Evolutionary conservation across 2,888 invertebrate species (phyloP).

Genomic region (Rosalia funebris): DNA sequence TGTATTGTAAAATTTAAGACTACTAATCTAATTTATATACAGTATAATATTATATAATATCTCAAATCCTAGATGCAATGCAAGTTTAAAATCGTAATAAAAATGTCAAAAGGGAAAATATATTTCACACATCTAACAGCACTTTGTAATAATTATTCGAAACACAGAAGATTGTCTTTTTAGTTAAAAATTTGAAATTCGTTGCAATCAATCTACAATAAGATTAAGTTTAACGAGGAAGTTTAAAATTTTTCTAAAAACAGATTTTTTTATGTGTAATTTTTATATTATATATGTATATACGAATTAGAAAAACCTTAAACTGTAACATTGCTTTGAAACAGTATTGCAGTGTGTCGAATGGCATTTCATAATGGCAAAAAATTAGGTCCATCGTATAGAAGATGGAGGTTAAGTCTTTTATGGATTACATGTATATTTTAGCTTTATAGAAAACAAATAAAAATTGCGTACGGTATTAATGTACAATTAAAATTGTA

Average conservation of each 20-base stretch:
- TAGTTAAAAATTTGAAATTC: slow-evolving; percentile 51
- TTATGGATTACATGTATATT: no score
- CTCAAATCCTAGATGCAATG: slow-evolving; percentile 63
- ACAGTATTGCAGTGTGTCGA: slow-evolving; percentile 19
- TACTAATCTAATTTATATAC: slow-evolving; percentile 32
- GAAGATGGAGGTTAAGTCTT: no score
- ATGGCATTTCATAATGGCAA: neutral
- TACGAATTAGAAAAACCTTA: slow-evolving; percentile 9
- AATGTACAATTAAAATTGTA: no score
- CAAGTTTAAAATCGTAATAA: slow-evolving; percentile 55
- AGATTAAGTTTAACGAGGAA: slow-evolving; percentile 4
- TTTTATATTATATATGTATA: neutral
- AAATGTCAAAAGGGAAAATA: slow-evolving; percentile 44
- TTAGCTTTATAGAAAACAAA: no score
- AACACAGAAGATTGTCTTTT: slow-evolving; percentile 56
- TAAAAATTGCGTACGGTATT: no score
- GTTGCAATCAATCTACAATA: slow-evolving; percentile 47
- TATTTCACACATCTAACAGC: slow-evolving; percentile 39
- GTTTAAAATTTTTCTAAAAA: slow-evolving; percentile 14
- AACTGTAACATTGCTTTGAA: slow-evolving; percentile 17
- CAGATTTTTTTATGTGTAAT: neutral
- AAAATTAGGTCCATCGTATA: slow-evolving; percentile 1
- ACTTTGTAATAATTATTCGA: slow-evolving; percentile 43
- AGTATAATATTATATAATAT: slow-evolving; percentile 47
- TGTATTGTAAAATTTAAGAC: slow-evolving; percentile 24